phyloP scores from a whole-genome alignment of 2,797 vertebrate species.

The Spinibarbus caldwelli region DNA sequence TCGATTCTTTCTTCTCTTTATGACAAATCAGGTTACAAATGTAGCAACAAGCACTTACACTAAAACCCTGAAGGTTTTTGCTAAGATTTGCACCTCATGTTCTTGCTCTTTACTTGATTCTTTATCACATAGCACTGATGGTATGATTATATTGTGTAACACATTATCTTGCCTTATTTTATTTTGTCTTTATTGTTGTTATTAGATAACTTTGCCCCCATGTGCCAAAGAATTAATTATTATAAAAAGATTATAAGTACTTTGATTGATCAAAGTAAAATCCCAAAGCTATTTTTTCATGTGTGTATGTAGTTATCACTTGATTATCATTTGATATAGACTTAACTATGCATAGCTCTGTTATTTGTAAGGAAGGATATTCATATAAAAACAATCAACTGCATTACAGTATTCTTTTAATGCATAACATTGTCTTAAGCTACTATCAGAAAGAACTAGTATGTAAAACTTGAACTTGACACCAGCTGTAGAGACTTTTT shows the following conservation, averaged over 20 bases:
- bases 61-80: conserved; percentile 51
- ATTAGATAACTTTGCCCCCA: conserved; percentile 51
- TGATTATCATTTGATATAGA: conserved; percentile 31
- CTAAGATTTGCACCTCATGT: conserved; percentile 73
- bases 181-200: conserved; percentile 49
- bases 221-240: conserved; percentile 54
- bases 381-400: conserved; percentile 17
- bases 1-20: conserved; percentile 81
- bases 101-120: conserved; percentile 67
- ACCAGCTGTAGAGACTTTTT: conserved; percentile 28
- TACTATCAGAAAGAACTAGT: conserved; percentile 29
- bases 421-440: conserved; percentile 22
- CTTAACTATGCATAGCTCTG: conserved; percentile 22
- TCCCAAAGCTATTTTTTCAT: conserved; percentile 36
- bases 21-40: conserved; percentile 63
- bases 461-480: conserved; percentile 51
- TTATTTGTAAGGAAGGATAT: conserved; percentile 10
- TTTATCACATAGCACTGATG: conserved; percentile 67
- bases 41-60: conserved; percentile 68
- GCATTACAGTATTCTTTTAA: conserved; percentile 44
- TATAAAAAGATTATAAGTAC: background rate
- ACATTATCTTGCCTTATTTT: conserved; percentile 63
- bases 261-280: conserved; percentile 14
- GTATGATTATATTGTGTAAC: conserved; percentile 62
- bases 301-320: conserved; percentile 14